Evolutionary conservation across 2,113 vertebrate species (phyloP), one percentile per base, ranked within the genome.

Genomic region (Rhinoderma darwinii): DNA sequence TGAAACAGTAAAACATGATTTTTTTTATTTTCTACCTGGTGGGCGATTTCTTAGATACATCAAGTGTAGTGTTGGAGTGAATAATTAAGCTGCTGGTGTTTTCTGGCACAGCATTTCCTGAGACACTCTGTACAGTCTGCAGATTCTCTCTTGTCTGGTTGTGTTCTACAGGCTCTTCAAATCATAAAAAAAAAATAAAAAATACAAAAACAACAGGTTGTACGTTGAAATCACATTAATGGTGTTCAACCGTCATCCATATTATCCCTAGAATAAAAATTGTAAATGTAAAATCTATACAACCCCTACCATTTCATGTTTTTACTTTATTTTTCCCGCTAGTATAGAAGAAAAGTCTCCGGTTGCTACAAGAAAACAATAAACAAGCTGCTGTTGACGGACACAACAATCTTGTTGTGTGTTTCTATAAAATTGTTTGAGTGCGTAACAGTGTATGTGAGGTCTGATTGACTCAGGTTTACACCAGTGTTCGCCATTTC

Each of bases 151-250:
- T 90, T 84, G 7, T 86, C 82, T 83, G n/a, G 75, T 92, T 95
- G 81, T 94, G 94, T 88, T 95, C 91, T 0, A 44, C 91, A 89
- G 90, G 35, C 83, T 90, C 94, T 96, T 91, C 74, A 90, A 27
- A 89, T 88, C 50, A 89, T 88, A 3, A 22, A 51, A 78, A 80
- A n/a, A n/a, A n/a, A n/a, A 39, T 86, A 61, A 78, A 50, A 82
- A 11, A 37, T 2, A 44, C 32, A n/a, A 32, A n/a, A 72, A 39
- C 50, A 22, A 73, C 47, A 30, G 18, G 25, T 20, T 27, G 25
- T n/a, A 14, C 27, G 20, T 35, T 39, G 39, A 0, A 39, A 39
- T 35, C 17, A 70, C 12, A 27, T 27, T 63, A 63, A 15, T 25
- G 20, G 15, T 18, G 50, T 20, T 56, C n/a, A n/a, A 18, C 11